Percentiles rank a stretch among this genome's conserved stretches.
These are phyloP conservation scores for Coracopsis vasa DNA, from an alignment of 2,113 vertebrate genomes.

Conservation along the genomic window DNA sequence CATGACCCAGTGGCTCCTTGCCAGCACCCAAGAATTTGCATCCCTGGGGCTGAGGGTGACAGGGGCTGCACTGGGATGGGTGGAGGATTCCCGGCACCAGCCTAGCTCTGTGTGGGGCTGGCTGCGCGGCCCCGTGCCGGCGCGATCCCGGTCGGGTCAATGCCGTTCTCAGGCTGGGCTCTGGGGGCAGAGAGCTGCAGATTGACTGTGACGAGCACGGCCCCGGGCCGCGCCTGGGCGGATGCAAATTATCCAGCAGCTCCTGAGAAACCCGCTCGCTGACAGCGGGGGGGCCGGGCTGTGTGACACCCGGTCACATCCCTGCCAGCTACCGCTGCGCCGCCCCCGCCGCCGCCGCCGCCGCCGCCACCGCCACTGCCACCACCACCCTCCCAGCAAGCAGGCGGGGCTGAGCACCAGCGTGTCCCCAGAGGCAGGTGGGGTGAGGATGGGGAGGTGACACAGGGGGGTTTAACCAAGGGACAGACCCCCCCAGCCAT, in stretches of 20 bases:
- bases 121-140: fast-evolving
- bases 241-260: slow-evolving; percentile 37
- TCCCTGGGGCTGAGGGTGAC: fast-evolving
- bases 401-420: fast-evolving
- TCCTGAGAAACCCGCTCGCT: neutral
- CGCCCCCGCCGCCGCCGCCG: neutral
- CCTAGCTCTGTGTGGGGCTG: fast-evolving
- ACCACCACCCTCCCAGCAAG: neutral
- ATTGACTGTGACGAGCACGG: neutral
- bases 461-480: neutral
- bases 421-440: neutral
- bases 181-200: slow-evolving; percentile 5
- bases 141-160: neutral
- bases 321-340: neutral
- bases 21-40: fast-evolving
- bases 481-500: neutral
- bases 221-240: neutral
- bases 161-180: fast-evolving
- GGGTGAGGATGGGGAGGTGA: neutral
- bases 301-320: slow-evolving; percentile 5
- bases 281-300: neutral
- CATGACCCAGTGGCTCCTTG: fast-evolving
- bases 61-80: fast-evolving
- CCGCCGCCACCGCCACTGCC: neutral
- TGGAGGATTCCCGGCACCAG: neutral